Conservation (phyloP, 2,797 vertebrate species). For the Rhyacichthys aspro region DNA sequence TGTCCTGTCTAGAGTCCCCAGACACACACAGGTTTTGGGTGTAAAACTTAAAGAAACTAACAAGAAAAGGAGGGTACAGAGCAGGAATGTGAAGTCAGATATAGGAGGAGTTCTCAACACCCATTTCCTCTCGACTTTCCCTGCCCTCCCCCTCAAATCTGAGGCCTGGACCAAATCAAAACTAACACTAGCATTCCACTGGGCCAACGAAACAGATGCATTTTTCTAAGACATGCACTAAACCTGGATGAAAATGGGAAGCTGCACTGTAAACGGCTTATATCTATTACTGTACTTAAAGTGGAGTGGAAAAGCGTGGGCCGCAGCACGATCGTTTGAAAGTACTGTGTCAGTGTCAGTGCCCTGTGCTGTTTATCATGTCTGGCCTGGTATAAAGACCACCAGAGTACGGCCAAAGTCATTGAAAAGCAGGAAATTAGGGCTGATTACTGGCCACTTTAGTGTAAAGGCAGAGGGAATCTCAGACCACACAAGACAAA, state of each 20-base stretch:
- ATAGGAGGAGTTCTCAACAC: slow-evolving; percentile 70
- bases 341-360: background rate
- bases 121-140: slow-evolving; percentile 74
- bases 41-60: slow-evolving; percentile 22
- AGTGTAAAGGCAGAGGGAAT: slow-evolving; percentile 52
- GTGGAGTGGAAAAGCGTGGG: too few relatives aligned
- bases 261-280: slow-evolving; percentile 2
- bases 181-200: slow-evolving; percentile 57
- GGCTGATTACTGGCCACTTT: slow-evolving; percentile 38
- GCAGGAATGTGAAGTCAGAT: slow-evolving; percentile 72
- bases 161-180: slow-evolving; percentile 48
- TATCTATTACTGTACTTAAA: background rate
- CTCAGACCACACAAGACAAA: slow-evolving; percentile 62
- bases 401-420: slow-evolving; percentile 2
- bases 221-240: slow-evolving; percentile 1
- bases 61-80: slow-evolving; percentile 26
- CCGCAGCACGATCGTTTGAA: background rate
- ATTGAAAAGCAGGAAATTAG: slow-evolving; percentile 51
- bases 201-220: slow-evolving; percentile 31
- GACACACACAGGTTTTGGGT: slow-evolving; percentile 29
- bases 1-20: slow-evolving; percentile 24
- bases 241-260: background rate
- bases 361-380: slow-evolving; percentile 10
- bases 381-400: slow-evolving; percentile 12
- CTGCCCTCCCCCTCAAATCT: slow-evolving; percentile 65